Conservation (phyloP, 2,888 invertebrate genomes). For the Tipula helvola region DNA sequence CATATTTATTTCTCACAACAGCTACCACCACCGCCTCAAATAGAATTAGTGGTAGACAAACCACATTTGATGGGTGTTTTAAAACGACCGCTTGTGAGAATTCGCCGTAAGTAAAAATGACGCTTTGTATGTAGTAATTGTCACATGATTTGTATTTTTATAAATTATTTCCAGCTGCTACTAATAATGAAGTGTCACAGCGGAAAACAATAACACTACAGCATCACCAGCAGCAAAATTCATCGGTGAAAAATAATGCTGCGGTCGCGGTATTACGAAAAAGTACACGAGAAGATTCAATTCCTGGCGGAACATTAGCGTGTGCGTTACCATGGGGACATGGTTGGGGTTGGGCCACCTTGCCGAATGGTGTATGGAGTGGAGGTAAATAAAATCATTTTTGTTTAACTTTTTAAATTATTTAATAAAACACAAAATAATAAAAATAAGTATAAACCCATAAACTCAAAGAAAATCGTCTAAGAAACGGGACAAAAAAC, state of each 20-base stretch:
- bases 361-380: conserved; percentile 53
- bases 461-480: not conserved
- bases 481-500: not conserved
- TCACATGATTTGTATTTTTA: not conserved
- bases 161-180: conserved; percentile 34
- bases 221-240: conserved; percentile 23
- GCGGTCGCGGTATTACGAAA: conserved; percentile 35
- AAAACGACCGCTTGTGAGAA: conserved; percentile 48
- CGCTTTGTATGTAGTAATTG: too few species aligned
- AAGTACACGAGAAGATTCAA: conserved; percentile 27
- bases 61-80: conserved; percentile 50
- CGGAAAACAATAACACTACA: conserved; percentile 22
- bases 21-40: conserved; percentile 60
- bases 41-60: conserved; percentile 59
- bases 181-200: conserved; percentile 39
- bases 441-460: not conserved
- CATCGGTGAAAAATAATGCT: conserved; percentile 33
- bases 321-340: conserved; percentile 49
- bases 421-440: not conserved
- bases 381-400: conserved; percentile 39
- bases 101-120: conserved; percentile 42
- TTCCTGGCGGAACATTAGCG: conserved; percentile 28
- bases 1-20: conserved; percentile 26
- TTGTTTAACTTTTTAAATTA: not conserved
- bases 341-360: conserved; percentile 62